Evolutionary conservation across 2,888 invertebrate species (phyloP).

Genomic region (Tenthredo scrophulariae): DNA sequence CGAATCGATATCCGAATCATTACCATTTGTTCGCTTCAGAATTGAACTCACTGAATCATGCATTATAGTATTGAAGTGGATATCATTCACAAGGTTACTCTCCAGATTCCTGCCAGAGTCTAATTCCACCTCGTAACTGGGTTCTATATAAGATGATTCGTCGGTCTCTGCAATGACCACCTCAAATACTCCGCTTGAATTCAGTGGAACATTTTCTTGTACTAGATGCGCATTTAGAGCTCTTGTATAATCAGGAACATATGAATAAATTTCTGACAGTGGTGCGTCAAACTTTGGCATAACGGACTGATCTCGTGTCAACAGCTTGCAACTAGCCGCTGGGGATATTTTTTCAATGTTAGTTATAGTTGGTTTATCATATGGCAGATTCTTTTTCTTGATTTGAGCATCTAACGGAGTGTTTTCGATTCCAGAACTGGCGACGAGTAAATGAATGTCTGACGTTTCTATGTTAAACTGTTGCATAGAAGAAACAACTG

Average conservation of each 20-base stretch:
- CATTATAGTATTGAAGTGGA: background rate
- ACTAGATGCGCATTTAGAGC: background rate
- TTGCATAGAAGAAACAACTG: too few species aligned
- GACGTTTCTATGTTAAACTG: background rate
- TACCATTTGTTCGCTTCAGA: background rate
- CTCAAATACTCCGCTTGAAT: background rate
- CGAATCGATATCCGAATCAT: background rate
- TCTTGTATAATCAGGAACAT: background rate
- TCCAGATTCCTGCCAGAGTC: background rate
- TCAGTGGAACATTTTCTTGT: background rate
- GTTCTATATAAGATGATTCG: background rate
- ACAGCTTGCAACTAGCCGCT: background rate
- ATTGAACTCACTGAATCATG: background rate
- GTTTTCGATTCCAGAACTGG: background rate
- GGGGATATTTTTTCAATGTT: background rate
- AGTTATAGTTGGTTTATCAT: too few species aligned
- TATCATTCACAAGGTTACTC: background rate
- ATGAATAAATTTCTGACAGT: background rate
- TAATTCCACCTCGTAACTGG: background rate
- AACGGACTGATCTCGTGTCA: background rate
- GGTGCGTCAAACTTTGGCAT: background rate
- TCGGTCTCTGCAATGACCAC: background rate
- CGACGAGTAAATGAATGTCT: background rate
- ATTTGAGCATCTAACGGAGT: background rate
- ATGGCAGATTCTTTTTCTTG: too few species aligned